Conservation (phyloP, 2,888 invertebrate species). For the Ypsolopha scabrella region DNA sequence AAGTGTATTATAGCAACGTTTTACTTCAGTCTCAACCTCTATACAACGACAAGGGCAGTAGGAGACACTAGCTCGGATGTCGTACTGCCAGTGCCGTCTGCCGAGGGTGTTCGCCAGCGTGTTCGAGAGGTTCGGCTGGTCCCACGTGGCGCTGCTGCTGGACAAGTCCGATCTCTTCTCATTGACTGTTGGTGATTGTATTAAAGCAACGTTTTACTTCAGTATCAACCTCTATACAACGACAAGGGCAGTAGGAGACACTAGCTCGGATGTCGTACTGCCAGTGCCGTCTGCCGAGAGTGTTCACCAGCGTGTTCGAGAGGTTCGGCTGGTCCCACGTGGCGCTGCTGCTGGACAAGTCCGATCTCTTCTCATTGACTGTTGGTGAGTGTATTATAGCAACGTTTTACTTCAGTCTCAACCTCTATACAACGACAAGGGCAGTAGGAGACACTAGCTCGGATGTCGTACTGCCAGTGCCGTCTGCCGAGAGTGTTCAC, state of each 20-base stretch:
- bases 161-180: constrained; percentile 87
- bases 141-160: constrained; percentile 81
- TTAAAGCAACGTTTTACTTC: constrained; percentile 7
- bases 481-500: constrained; percentile 83
- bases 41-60: constrained; percentile 88
- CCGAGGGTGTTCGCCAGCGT: constrained; percentile 85
- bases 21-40: constrained; percentile 73
- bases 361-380: constrained; percentile 85
- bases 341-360: constrained; percentile 81
- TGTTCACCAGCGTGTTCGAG: constrained; percentile 85
- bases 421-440: constrained; percentile 87
- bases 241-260: constrained; percentile 87
- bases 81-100: constrained; percentile 86
- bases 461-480: constrained; percentile 90
- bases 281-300: constrained; percentile 82
- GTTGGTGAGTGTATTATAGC: constrained; percentile 69
- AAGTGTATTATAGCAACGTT: constrained; percentile 26
- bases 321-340: constrained; percentile 87
- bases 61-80: constrained; percentile 85
- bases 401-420: constrained; percentile 51
- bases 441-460: constrained; percentile 84
- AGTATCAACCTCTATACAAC: constrained; percentile 82
- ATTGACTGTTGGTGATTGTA: constrained; percentile 77
- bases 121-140: constrained; percentile 85
- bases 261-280: constrained; percentile 88